A percentile compares a stretch with the other conserved stretches of the same genome.
These are phyloP conservation scores for Drosophila subobscura DNA, from an alignment of 1,140 invertebrate species.

Conservation along the genomic window DNA sequence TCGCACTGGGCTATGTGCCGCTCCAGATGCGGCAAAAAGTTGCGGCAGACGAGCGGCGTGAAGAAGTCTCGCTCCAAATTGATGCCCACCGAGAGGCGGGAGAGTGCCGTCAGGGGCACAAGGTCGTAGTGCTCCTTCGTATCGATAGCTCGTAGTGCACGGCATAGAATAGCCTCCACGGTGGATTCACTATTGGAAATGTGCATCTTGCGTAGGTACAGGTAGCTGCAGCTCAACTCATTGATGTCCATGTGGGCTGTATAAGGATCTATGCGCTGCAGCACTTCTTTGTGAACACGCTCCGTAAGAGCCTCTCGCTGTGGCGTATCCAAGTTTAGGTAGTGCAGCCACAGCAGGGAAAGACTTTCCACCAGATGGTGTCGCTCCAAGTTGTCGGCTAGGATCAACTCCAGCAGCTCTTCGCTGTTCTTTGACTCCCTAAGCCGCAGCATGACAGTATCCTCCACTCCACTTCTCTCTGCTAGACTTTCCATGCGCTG, in stretches of 20 bases:
- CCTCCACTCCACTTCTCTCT: not conserved
- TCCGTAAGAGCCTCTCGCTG: constrained; percentile 16
- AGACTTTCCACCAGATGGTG: constrained; percentile 10
- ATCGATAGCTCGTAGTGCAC: constrained; percentile 38
- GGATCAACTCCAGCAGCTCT: not conserved
- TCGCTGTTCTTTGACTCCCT: not conserved
- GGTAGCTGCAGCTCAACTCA: constrained; percentile 65
- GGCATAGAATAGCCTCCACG: constrained; percentile 49
- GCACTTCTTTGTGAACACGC: constrained; percentile 23
- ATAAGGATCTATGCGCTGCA: constrained; percentile 28
- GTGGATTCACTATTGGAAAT: constrained; percentile 42
- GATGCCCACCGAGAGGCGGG: constrained; percentile 70
- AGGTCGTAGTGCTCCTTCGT: constrained; percentile 5
- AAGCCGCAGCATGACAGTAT: not conserved
- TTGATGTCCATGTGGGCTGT: constrained; percentile 43
- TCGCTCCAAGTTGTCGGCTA: not conserved
- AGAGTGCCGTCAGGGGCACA: constrained; percentile 60
- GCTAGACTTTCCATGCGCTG: not conserved
- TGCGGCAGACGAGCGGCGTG: constrained; percentile 57
- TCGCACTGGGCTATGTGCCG: constrained; percentile 48
- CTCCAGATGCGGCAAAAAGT: constrained; percentile 63
- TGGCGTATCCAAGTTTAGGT: constrained; percentile 14
- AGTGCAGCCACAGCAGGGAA: constrained; percentile 46
- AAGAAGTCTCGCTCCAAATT: constrained; percentile 70
- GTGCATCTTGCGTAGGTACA: constrained; percentile 71